Percentiles rank a stretch among this genome's conserved stretches.
Evolutionary conservation across 2,888 invertebrate genomes (phyloP).

Genomic region (Pelosia muscerda): DNA sequence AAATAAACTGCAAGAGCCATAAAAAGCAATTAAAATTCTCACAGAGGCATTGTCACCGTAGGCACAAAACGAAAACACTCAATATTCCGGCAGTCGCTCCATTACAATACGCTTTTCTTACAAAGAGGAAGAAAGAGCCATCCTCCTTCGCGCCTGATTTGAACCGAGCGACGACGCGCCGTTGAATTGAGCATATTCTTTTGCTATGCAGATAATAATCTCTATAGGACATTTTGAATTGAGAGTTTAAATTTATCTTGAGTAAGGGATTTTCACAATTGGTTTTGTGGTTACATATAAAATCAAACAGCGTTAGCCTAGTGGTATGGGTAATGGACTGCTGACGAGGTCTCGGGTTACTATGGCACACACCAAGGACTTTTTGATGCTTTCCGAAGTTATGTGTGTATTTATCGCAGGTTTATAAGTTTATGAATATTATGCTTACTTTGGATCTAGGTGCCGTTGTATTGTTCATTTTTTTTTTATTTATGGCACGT

Average conservation of each 20-base stretch:
- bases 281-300: too few relatives aligned
- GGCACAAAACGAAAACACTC: conserved; percentile 33
- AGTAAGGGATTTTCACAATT: conserved; percentile 12
- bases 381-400: too few relatives aligned
- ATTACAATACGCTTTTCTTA: conserved; percentile 56
- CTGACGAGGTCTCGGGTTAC: too few relatives aligned
- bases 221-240: conserved; percentile 32
- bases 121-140: conserved; percentile 60
- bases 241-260: conserved; percentile 24
- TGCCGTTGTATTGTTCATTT: too few relatives aligned
- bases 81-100: conserved; percentile 29
- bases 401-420: too few relatives aligned
- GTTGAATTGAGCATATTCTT: conserved; percentile 45
- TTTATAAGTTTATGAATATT: too few relatives aligned
- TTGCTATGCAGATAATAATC: conserved; percentile 49
- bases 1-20: neutral
- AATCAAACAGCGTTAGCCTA: too few relatives aligned
- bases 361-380: too few relatives aligned
- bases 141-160: conserved; percentile 57
- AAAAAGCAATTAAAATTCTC: conserved; percentile 20
- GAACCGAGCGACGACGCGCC: conserved; percentile 36
- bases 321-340: too few relatives aligned
- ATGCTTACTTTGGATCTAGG: neutral
- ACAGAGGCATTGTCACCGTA: conserved; percentile 27
- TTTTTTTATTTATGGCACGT: too few relatives aligned